phyloP scores from a whole-genome alignment of 2,797 vertebrate genomes.

The Kryptopterus vitreolus region DNA sequence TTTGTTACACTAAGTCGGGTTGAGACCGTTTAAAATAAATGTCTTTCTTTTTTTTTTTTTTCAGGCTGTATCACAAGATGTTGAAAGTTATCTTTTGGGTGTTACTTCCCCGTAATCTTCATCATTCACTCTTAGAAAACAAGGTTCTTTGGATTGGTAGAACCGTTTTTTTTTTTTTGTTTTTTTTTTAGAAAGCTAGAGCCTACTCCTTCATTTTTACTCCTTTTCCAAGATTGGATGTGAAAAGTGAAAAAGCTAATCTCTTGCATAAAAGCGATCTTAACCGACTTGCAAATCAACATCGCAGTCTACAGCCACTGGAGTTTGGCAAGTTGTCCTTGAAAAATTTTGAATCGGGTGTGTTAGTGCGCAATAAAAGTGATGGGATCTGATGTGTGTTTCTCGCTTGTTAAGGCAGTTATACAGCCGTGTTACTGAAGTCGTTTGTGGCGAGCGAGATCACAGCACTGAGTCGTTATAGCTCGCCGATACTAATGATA shows the following conservation, averaged over 20 bases:
- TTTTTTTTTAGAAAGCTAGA: neutral
- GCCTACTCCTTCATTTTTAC: neutral
- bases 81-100: neutral
- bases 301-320: neutral
- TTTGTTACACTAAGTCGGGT: neutral
- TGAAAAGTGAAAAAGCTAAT: neutral
- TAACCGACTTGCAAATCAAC: neutral
- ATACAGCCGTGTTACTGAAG: slow-evolving; percentile 1
- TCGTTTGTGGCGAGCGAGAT: neutral
- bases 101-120: neutral
- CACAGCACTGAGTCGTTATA: neutral
- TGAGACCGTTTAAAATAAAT: neutral
- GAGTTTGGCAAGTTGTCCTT: slow-evolving; percentile 18
- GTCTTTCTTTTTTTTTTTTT: neutral
- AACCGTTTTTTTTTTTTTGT: too few relatives aligned
- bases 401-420: slow-evolving; percentile 9
- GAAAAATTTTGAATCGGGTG: slow-evolving; percentile 4
- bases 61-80: neutral
- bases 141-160: neutral
- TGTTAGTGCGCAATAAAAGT: neutral
- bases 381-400: neutral
- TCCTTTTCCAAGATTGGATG: neutral
- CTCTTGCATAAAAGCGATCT: slow-evolving; percentile 1
- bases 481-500: slow-evolving; percentile 8
- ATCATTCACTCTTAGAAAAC: neutral